These are phyloP conservation scores for Threskiornis aethiopicus DNA, from an alignment of 2,797 vertebrate genomes.

Conservation along the genomic window DNA sequence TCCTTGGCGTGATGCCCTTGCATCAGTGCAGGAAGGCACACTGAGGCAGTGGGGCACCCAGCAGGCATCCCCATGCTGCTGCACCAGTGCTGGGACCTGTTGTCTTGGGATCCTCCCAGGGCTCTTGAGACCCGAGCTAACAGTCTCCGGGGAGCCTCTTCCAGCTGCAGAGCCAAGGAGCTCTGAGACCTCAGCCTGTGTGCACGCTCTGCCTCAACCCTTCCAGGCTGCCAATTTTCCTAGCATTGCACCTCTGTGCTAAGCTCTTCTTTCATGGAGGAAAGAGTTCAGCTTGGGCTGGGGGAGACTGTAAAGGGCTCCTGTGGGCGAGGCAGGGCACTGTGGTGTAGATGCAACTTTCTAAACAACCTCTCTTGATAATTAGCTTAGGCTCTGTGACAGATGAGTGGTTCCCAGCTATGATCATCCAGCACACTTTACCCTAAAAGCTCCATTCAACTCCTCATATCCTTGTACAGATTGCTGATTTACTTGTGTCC, in stretches of 20 bases:
- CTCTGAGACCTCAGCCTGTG: background rate
- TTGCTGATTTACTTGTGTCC: background rate
- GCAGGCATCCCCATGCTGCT: background rate
- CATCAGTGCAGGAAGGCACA: background rate
- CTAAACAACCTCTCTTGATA: background rate
- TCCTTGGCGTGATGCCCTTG: background rate
- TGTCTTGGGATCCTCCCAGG: background rate
- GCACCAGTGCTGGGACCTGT: background rate
- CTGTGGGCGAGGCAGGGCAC: background rate
- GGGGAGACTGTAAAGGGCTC: background rate
- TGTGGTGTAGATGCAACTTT: background rate
- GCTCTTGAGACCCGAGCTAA: background rate
- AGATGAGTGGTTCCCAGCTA: background rate
- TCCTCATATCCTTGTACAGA: background rate
- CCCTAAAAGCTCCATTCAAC: background rate
- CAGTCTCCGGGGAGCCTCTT: background rate
- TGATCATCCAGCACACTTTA: background rate
- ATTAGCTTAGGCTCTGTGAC: background rate
- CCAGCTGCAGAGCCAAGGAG: background rate
- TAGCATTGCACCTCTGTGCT: background rate
- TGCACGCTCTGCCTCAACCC: background rate
- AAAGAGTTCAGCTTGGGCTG: background rate
- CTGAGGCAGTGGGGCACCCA: background rate
- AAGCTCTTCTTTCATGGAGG: background rate
- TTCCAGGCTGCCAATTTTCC: background rate